These are phyloP conservation scores for Verasper variegatus DNA, from an alignment of 2,113 vertebrate genomes.

Conservation along the genomic window DNA sequence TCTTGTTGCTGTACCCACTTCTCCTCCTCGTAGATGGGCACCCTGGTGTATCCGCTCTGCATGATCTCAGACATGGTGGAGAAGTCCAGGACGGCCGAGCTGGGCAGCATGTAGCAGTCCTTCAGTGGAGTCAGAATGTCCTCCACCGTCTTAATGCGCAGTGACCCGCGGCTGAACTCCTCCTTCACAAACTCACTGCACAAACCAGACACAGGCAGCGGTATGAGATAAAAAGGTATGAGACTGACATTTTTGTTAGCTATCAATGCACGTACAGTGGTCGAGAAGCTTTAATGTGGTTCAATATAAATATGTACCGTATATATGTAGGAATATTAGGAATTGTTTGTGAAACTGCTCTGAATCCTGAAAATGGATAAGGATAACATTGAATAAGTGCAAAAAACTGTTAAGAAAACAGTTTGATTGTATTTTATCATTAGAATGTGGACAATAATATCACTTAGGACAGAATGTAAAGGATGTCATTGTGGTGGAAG, in stretches of 20 bases:
- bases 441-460: no score
- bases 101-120: constrained; percentile 92
- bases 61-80: constrained; percentile 92
- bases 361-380: no score
- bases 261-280: no score
- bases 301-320: no score
- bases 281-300: no score
- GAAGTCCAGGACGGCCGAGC: constrained; percentile 87
- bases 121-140: constrained; percentile 91
- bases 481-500: no score
- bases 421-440: no score
- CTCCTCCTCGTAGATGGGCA: constrained; percentile 93
- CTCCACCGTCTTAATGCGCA: constrained; percentile 90
- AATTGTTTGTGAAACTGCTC: no score
- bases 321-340: no score
- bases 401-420: no score
- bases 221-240: not conserved
- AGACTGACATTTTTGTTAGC: not conserved
- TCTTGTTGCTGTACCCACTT: constrained; percentile 56
- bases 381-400: no score
- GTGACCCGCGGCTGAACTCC: constrained; percentile 87
- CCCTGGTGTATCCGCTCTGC: constrained; percentile 93
- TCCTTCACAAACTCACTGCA: constrained; percentile 89
- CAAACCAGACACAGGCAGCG: not conserved
- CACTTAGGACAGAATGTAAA: no score